These are phyloP conservation scores for Chascanopsetta lugubris DNA, from an alignment of 2,113 vertebrate species.

Conservation along the genomic window DNA sequence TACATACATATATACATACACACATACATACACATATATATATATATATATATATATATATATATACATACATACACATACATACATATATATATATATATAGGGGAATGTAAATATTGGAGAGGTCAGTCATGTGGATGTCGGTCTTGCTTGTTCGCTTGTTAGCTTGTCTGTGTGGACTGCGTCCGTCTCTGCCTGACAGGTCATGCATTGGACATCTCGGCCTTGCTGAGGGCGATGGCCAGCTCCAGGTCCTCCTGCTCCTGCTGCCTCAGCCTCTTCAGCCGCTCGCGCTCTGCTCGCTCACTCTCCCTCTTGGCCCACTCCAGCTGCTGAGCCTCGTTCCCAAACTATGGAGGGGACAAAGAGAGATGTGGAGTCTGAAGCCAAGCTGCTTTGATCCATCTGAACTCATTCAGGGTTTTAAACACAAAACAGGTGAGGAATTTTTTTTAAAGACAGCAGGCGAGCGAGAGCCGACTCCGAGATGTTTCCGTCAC, in stretches of 20 bases:
- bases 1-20: too few relatives aligned
- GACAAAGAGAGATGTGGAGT: not conserved
- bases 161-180: not conserved
- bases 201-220: conserved; percentile 92
- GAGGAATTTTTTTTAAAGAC: too few relatives aligned
- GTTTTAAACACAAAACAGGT: too few relatives aligned
- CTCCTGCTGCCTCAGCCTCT: conserved; percentile 91
- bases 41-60: too few relatives aligned
- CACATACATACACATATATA: too few relatives aligned
- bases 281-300: conserved; percentile 92
- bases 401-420: too few relatives aligned
- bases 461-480: not conserved
- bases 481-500: not conserved
- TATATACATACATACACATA: too few relatives aligned
- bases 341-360: conserved; percentile 90
- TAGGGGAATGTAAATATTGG: not conserved
- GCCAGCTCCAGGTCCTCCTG: conserved; percentile 97
- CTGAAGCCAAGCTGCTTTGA: not conserved
- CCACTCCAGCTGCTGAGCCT: conserved; percentile 98
- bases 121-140: conserved; percentile 30
- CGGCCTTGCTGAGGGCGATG: conserved; percentile 97
- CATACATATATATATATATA: too few relatives aligned
- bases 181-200: conserved; percentile 7
- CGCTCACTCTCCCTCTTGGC: conserved; percentile 96
- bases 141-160: conserved; percentile 18